Evolutionary conservation across 1,140 invertebrate species (phyloP).

Genomic region (Drosophila sechellia): DNA sequence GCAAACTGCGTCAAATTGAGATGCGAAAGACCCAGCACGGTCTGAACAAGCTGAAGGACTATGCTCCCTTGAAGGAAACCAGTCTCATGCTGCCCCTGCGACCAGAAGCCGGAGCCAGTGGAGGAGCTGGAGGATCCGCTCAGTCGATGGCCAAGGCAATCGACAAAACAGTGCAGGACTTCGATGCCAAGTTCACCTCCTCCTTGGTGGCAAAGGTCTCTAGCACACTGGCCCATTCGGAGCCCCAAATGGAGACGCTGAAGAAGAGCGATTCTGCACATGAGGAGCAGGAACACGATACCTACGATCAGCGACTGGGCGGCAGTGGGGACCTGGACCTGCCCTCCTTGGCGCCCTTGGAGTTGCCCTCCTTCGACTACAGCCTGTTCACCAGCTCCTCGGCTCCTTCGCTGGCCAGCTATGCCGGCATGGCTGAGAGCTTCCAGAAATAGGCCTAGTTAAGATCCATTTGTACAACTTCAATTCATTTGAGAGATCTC

Average conservation of each 20-base stretch:
- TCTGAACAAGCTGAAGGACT: constrained; percentile 70
- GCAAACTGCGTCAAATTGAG: constrained; percentile 73
- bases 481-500: background rate
- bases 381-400: constrained; percentile 66
- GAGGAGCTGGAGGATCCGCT: constrained; percentile 40
- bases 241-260: constrained; percentile 50
- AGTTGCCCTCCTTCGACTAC: constrained; percentile 77
- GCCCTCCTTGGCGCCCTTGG: constrained; percentile 70
- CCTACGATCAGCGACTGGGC: constrained; percentile 2
- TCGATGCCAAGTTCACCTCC: constrained; percentile 74
- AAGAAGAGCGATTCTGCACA: constrained; percentile 24
- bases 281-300: constrained; percentile 14
- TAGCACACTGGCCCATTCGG: constrained; percentile 20
- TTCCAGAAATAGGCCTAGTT: constrained; percentile 63
- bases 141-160: constrained; percentile 80
- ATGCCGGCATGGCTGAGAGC: constrained; percentile 57
- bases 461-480: background rate
- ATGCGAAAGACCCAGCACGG: constrained; percentile 78
- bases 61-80: constrained; percentile 63
- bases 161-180: constrained; percentile 78
- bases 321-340: constrained; percentile 54
- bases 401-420: constrained; percentile 63
- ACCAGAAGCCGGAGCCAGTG: constrained; percentile 47
- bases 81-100: constrained; percentile 65
- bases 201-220: constrained; percentile 21